Evolutionary conservation across 2,888 invertebrate species (phyloP).

Genomic region (Chaetogeoica ovagalla): DNA sequence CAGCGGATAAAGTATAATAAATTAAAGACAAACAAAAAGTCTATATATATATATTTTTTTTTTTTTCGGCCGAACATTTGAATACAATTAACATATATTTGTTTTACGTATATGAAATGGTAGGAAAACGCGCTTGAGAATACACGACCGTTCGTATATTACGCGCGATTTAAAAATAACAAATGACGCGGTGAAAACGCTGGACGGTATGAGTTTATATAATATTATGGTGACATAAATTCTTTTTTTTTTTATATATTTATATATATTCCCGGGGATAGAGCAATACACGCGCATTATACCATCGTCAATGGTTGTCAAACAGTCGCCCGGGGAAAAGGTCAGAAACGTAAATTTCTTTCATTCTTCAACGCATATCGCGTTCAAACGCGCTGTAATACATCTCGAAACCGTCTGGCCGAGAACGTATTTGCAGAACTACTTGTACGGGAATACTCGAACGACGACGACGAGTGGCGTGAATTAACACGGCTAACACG

Average conservation of each 20-base stretch:
- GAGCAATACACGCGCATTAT: too few species aligned
- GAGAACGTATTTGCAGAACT: not conserved
- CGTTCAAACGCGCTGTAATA: not conserved
- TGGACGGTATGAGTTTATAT: not conserved
- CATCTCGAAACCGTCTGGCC: conserved; percentile 1
- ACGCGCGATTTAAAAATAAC: not conserved
- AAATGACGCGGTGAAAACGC: not conserved
- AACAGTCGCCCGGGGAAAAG: conserved; percentile 33
- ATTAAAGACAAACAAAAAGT: too few species aligned
- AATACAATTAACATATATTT: too few species aligned
- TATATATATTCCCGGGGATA: too few species aligned
- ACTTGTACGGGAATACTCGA: not conserved
- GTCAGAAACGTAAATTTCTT: conserved; percentile 1
- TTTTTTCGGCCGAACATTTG: too few species aligned
- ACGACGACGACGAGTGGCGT: not conserved
- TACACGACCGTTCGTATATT: not conserved
- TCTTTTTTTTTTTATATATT: not conserved
- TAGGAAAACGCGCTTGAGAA: too few species aligned
- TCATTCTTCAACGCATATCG: not conserved
- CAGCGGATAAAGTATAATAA: too few species aligned
- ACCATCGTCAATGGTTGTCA: conserved; percentile 43
- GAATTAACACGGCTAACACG: not conserved
- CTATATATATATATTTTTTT: too few species aligned
- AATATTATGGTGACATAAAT: not conserved
- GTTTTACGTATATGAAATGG: too few species aligned